Base-by-base conservation (phyloP, 2,888 invertebrate genomes). In the Liodrosophila aerea region DNA sequence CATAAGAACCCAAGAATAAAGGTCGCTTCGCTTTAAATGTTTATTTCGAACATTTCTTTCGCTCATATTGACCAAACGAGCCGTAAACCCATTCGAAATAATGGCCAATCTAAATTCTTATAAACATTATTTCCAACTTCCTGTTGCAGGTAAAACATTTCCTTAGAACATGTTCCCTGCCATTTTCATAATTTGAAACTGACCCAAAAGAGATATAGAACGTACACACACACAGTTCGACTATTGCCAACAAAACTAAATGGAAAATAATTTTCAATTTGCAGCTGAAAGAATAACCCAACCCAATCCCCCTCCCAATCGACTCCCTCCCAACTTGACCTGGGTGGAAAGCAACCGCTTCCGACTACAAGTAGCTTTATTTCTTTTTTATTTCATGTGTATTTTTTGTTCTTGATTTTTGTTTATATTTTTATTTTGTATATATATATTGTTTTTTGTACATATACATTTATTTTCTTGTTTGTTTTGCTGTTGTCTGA, bases 231-330 rank as follows among this genome's bases (percentile, higher is more conserved):
- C 22, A 22, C 22, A 22, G 52, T 57, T 61, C 52, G 49, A 64
- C 58, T 64, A 49, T 64, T 43, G 47, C 52, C 56, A 62, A 70
- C 45, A 71, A 40, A 65, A 63, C 46, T 66, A 73, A 66, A 73
- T 70, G 63, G 47, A 66, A 62, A 66, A 73, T 73, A 66, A 66
- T 66, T 74, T 74, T 63, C 66, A 74, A 73, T 73, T 70, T 70
- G 59, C 59, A 72, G 70, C 56, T 69, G 62, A 29, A 47, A 4
- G 9, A 29, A 37, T 12, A 34, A 34, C 41, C 18, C 30, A 27
- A 22, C 15, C 13, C 31, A 2, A n/a, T n/a, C n/a, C n/a, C n/a
- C n/a, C n/a, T n/a, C n/a, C n/a, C n/a, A n/a, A n/a, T n/a, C n/a
- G n/a, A n/a, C n/a, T n/a, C n/a, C n/a, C n/a, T n/a, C n/a, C n/a